These are phyloP conservation scores for Semotilus atromaculatus DNA, from an alignment of 2,797 vertebrate genomes.

Conservation along the genomic window DNA sequence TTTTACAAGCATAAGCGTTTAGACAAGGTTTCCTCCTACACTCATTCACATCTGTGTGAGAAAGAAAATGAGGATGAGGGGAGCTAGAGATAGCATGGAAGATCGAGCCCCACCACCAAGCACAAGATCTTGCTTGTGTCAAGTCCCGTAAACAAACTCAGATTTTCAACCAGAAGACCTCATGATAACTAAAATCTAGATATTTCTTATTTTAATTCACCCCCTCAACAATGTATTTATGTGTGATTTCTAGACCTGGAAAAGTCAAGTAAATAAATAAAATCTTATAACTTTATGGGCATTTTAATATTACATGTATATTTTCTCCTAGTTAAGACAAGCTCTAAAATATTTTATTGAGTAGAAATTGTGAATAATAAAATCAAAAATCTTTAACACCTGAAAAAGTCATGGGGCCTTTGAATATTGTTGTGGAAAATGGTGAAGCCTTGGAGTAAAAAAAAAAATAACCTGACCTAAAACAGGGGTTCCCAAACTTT, in stretches of 20 bases:
- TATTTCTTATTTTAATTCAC: not conserved
- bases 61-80: constrained; percentile 60
- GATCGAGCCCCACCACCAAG: constrained; percentile 69
- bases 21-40: constrained; percentile 91
- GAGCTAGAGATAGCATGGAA: constrained; percentile 51
- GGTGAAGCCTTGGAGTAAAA: not conserved
- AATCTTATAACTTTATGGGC: not conserved
- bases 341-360: too few species aligned
- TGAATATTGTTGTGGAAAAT: too few species aligned
- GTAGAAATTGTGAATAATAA: too few species aligned
- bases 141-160: not conserved
- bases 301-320: not conserved
- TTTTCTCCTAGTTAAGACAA: too few species aligned
- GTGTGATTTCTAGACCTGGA: not conserved
- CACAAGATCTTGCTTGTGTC: not conserved
- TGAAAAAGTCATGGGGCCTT: too few species aligned
- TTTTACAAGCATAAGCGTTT: constrained; percentile 98
- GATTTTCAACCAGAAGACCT: not conserved
- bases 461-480: not conserved
- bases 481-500: not conserved
- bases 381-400: too few species aligned
- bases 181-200: not conserved
- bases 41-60: constrained; percentile 93
- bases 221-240: not conserved
- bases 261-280: not conserved